phyloP scores from a whole-genome alignment of 2,113 vertebrate species.

The Elanoides forficatus region DNA sequence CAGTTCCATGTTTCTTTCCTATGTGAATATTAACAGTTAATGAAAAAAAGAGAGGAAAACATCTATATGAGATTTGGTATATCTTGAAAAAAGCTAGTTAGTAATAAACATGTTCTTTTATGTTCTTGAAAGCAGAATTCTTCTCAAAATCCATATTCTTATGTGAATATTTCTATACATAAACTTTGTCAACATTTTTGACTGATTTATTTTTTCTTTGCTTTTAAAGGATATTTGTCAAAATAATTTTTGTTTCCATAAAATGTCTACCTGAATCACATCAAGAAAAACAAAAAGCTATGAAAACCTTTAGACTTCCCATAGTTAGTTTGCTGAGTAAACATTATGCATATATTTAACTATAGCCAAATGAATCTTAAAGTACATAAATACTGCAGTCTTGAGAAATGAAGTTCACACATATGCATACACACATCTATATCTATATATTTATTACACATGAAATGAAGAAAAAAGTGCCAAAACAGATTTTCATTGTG shows the following conservation, averaged over 20 bases:
- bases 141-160: background rate
- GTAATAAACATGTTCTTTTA: background rate
- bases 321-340: fast-evolving
- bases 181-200: background rate
- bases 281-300: background rate
- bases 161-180: background rate
- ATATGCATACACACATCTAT: background rate
- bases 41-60: background rate
- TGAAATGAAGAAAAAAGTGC: background rate
- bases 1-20: background rate
- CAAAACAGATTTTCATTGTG: background rate
- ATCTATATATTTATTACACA: background rate
- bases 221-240: background rate
- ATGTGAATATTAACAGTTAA: background rate
- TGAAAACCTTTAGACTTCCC: background rate
- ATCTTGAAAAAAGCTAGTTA: background rate
- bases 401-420: background rate
- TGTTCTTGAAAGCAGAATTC: background rate
- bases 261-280: background rate
- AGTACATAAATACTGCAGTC: background rate
- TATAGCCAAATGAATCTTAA: background rate
- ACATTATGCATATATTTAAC: background rate
- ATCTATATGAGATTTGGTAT: background rate
- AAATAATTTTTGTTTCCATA: background rate
- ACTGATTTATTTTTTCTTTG: background rate